Evolutionary conservation across 1,140 invertebrate genomes (phyloP).

Genomic region (Parapsyche elsis): DNA sequence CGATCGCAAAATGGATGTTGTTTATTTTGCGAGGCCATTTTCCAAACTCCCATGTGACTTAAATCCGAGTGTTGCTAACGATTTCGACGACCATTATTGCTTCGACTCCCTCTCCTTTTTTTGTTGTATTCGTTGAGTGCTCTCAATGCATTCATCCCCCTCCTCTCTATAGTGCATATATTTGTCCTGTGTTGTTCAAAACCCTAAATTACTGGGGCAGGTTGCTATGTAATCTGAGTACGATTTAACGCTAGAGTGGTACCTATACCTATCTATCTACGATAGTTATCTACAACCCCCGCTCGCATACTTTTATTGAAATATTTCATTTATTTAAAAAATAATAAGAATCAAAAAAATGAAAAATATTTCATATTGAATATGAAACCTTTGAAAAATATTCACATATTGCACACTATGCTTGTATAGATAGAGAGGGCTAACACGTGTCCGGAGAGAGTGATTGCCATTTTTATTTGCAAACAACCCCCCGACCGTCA

Average conservation of each 20-base stretch:
- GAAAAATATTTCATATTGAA: neutral
- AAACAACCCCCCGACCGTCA: slow-evolving; percentile 25
- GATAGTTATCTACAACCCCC: too few species aligned
- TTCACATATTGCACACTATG: neutral
- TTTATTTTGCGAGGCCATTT: slow-evolving; percentile 13
- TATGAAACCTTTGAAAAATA: neutral
- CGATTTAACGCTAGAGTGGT: too few species aligned
- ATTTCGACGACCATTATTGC: slow-evolving; percentile 50
- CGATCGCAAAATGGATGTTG: neutral
- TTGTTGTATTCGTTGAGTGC: slow-evolving; percentile 27
- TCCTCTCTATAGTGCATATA: neutral
- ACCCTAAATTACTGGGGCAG: slow-evolving; percentile 39
- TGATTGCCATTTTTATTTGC: slow-evolving; percentile 55
- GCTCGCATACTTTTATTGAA: too few species aligned
- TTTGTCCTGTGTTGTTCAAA: slow-evolving; percentile 39
- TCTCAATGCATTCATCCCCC: slow-evolving; percentile 4
- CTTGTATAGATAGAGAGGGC: neutral
- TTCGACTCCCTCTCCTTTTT: slow-evolving; percentile 31
- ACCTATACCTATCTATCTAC: too few species aligned
- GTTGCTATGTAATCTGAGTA: slow-evolving; percentile 39
- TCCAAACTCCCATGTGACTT: slow-evolving; percentile 27
- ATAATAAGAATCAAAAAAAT: neutral
- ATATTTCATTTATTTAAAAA: neutral
- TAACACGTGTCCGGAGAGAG: slow-evolving; percentile 48
- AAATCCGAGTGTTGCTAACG: slow-evolving; percentile 46